Evolutionary conservation across 1,140 invertebrate species (phyloP).

Genomic region (Propsilocerus akamusi): DNA sequence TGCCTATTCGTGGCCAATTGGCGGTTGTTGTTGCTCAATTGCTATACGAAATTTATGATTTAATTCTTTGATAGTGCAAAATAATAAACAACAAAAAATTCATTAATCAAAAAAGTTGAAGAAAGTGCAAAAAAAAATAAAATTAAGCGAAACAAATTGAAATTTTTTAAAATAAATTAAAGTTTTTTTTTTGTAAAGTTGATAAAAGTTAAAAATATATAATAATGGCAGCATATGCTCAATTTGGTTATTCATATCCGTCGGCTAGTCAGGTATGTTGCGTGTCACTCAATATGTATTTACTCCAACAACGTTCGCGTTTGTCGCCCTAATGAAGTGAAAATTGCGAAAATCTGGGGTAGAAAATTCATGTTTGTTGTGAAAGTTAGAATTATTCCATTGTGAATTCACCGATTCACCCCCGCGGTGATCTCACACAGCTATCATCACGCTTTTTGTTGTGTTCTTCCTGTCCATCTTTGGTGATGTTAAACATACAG

Average conservation of each 20-base stretch:
- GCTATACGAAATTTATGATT: neutral
- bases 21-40: neutral
- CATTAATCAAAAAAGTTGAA: neutral
- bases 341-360: too few relatives aligned
- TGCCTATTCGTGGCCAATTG: neutral
- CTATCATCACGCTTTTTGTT: too few relatives aligned
- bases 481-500: too few relatives aligned
- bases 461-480: too few relatives aligned
- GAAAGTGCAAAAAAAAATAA: neutral
- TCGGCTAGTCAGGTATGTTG: conserved; percentile 46
- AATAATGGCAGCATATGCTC: conserved; percentile 50
- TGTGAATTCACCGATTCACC: too few relatives aligned
- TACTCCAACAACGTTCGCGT: too few relatives aligned
- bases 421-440: too few relatives aligned
- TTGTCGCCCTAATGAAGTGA: too few relatives aligned
- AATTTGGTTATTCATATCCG: conserved; percentile 56
- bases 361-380: too few relatives aligned
- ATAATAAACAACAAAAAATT: neutral
- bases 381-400: too few relatives aligned
- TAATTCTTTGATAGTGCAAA: conserved; percentile 1
- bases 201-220: neutral
- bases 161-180: too few relatives aligned
- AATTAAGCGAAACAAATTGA: neutral
- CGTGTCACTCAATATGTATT: too few relatives aligned
- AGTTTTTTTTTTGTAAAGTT: neutral